These are phyloP conservation scores for Parapsyche elsis DNA, from an alignment of 1,140 invertebrate genomes.

Conservation along the genomic window DNA sequence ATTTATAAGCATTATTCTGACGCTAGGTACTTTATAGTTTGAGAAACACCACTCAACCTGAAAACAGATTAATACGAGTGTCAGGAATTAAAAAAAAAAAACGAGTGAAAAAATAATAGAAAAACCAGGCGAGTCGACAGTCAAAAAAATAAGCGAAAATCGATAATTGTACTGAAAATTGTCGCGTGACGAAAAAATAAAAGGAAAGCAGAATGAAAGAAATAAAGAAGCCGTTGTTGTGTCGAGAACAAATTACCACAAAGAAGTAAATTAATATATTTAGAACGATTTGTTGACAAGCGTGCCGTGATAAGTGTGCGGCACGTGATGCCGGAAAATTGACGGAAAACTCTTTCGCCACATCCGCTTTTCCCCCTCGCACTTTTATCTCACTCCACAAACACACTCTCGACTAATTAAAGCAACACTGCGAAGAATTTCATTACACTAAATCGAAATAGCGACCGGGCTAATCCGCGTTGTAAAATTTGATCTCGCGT, in stretches of 20 bases:
- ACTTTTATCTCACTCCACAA: too few species aligned
- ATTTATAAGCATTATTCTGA: too few species aligned
- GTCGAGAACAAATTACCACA: constrained; percentile 19
- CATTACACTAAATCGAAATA: too few species aligned
- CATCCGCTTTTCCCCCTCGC: too few species aligned
- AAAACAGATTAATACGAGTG: neutral
- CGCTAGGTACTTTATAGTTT: too few species aligned
- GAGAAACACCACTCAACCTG: too few species aligned
- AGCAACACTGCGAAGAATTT: too few species aligned
- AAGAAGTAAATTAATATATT: constrained; percentile 27
- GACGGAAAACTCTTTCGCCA: neutral
- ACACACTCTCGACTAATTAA: too few species aligned
- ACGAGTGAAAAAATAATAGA: neutral
- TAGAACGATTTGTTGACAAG: constrained; percentile 25
- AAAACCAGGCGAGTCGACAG: neutral
- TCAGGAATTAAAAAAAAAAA: neutral
- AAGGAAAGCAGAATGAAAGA: neutral
- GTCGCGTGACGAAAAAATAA: neutral
- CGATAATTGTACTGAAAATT: too few species aligned
- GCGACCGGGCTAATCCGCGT: too few species aligned
- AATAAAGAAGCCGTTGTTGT: neutral
- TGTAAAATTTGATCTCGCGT: too few species aligned
- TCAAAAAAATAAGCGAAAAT: neutral
- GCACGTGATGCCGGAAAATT: constrained; percentile 1
- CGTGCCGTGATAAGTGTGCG: constrained; percentile 15